Evolutionary conservation across 92 coral and sea anemone genomes (phyloP).

Genomic region (Diadumene lineata): DNA sequence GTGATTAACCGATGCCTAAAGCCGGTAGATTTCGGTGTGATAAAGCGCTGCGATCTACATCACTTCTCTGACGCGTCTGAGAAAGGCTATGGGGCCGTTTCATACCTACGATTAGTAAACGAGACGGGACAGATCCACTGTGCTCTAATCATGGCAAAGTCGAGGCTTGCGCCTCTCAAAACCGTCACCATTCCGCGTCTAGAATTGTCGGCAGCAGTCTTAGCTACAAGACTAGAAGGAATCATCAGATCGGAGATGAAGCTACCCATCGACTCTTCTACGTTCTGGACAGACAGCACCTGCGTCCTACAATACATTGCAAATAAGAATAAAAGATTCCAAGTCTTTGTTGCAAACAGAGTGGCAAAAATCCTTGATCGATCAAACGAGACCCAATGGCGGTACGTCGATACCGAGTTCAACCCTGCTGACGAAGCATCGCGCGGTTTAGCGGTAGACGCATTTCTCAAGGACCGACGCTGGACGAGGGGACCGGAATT

Average conservation of each 20-base stretch:
- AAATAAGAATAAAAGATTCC: conserved; percentile 26
- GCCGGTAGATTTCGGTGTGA: conserved; percentile 24
- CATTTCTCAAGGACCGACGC: conserved; percentile 25
- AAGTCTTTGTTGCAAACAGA: conserved; percentile 47
- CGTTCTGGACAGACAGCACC: conserved; percentile 46
- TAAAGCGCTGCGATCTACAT: conserved; percentile 28
- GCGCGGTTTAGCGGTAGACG: conserved; percentile 40
- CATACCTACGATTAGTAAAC: conserved; percentile 25
- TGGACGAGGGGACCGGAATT: conserved; percentile 55
- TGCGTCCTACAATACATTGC: conserved; percentile 34
- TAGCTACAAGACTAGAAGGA: conserved; percentile 41
- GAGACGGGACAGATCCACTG: conserved; percentile 23
- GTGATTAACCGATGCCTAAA: conserved; percentile 32
- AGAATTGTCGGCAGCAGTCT: conserved; percentile 46
- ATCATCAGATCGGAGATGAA: conserved; percentile 29
- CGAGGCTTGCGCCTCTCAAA: conserved; percentile 44
- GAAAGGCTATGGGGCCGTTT: conserved; percentile 36
- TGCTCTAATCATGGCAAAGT: conserved; percentile 26
- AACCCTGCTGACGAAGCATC: conserved; percentile 78
- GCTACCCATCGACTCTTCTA: conserved; percentile 31
- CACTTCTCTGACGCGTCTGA: conserved; percentile 44
- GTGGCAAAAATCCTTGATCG: conserved; percentile 50
- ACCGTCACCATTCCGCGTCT: conserved; percentile 33
- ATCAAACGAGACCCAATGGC: conserved; percentile 55
- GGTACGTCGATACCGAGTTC: conserved; percentile 50